A percentile compares a stretch with the other conserved stretches of the same genome.
phyloP scores from a whole-genome alignment of 2,113 vertebrate species.

The Alaudala cheleensis region DNA sequence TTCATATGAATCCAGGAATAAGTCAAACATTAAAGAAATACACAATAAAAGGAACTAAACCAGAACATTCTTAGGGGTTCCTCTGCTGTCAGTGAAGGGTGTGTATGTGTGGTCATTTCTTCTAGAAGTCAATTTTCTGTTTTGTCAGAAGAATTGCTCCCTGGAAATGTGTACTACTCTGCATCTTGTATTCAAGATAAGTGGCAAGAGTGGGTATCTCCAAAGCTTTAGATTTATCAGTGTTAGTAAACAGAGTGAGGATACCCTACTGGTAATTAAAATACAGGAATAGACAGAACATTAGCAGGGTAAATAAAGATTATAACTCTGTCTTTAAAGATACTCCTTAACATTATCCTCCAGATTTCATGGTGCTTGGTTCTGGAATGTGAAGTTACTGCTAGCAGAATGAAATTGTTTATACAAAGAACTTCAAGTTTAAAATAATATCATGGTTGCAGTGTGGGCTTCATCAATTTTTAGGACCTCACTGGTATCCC shows the following conservation, averaged over 20 bases:
- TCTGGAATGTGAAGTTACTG: slow-evolving; percentile 1
- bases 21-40: background rate
- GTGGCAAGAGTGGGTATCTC: background rate
- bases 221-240: background rate
- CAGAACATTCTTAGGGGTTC: background rate
- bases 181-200: background rate
- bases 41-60: background rate
- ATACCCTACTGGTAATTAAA: background rate
- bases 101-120: background rate
- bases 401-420: background rate
- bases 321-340: background rate
- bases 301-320: background rate
- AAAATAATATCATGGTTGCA: background rate
- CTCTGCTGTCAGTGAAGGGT: background rate
- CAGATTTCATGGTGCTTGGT: background rate
- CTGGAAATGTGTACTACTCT: background rate
- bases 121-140: background rate
- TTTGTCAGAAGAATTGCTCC: background rate
- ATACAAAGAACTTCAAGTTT: slow-evolving; percentile 2
- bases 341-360: background rate
- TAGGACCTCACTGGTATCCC: slow-evolving; percentile 47
- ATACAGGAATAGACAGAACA: background rate
- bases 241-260: background rate
- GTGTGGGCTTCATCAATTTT: slow-evolving; percentile 38
- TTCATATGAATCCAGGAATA: background rate